Evolutionary conservation across 2,113 vertebrate species (phyloP).

Genomic region (Salvelinus fontinalis): DNA sequence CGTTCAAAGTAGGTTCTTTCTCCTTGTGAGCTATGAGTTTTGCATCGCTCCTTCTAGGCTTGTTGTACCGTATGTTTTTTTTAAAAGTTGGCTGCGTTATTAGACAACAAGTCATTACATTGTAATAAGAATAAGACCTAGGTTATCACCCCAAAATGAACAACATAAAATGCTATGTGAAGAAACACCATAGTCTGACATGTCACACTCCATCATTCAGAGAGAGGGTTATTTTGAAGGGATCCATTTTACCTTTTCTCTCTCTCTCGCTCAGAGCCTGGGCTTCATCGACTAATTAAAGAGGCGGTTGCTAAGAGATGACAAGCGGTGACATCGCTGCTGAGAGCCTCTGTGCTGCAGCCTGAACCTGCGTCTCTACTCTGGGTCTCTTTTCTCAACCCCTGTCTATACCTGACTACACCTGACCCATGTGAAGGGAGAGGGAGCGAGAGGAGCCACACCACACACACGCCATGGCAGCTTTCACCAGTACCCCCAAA

Average conservation of each 20-base stretch:
- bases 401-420: slow-evolving; percentile 28
- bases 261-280: slow-evolving; percentile 29
- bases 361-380: slow-evolving; percentile 43
- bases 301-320: slow-evolving; percentile 78
- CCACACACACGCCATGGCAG: slow-evolving; percentile 55
- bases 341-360: slow-evolving; percentile 55
- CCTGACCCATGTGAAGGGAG: slow-evolving; percentile 54
- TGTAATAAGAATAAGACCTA: not conserved
- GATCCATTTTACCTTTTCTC: slow-evolving; percentile 27
- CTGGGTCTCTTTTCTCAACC: slow-evolving; percentile 45
- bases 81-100: not conserved
- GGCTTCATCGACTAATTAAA: slow-evolving; percentile 71
- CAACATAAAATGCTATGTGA: not conserved
- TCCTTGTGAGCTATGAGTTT: not conserved
- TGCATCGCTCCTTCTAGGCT: not conserved
- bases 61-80: not conserved
- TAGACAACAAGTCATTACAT: not conserved
- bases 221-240: slow-evolving; percentile 34
- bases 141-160: not conserved
- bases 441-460: slow-evolving; percentile 17
- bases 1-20: not conserved
- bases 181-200: not conserved
- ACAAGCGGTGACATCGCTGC: slow-evolving; percentile 46
- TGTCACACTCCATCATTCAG: not conserved
- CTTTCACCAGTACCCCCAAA: slow-evolving; percentile 38